A percentile compares a stretch with the other conserved stretches of the same genome.
phyloP scores from a whole-genome alignment of 2,113 vertebrate genomes.

The Chauna torquata region DNA sequence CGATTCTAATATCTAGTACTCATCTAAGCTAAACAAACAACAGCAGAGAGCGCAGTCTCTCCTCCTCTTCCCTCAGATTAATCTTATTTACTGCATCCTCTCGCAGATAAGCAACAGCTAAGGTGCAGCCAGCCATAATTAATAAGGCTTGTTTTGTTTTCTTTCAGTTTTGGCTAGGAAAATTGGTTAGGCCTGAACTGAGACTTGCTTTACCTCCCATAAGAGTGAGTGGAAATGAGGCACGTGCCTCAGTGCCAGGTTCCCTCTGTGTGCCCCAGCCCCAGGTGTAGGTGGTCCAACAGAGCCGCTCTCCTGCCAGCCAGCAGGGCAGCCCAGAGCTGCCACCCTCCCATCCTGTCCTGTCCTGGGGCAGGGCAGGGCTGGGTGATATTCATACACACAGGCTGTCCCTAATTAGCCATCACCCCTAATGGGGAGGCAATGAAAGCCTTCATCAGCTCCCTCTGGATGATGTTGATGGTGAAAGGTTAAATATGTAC shows the following conservation, averaged over 20 bases:
- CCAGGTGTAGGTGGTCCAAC: neutral
- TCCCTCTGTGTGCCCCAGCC: neutral
- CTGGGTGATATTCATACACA: neutral
- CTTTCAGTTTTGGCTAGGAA: neutral
- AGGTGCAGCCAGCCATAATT: neutral
- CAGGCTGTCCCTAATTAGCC: neutral
- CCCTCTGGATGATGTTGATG: neutral
- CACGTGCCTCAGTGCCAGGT: neutral
- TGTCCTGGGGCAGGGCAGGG: neutral
- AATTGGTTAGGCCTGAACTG: neutral
- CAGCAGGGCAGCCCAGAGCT: neutral
- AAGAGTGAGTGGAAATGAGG: neutral
- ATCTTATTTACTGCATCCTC: neutral
- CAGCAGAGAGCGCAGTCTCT: neutral
- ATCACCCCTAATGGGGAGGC: fast-evolving
- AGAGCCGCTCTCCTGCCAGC: neutral
- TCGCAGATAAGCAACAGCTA: neutral
- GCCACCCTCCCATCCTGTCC: neutral
- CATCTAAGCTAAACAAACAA: neutral
- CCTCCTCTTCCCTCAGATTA: neutral
- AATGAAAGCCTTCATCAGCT: neutral
- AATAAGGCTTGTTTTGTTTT: neutral
- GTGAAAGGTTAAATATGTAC: neutral
- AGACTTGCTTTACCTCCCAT: neutral
- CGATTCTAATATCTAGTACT: neutral